These are phyloP conservation scores for Poeciliopsis occidentalis DNA, from an alignment of 2,113 vertebrate species.

Conservation along the genomic window DNA sequence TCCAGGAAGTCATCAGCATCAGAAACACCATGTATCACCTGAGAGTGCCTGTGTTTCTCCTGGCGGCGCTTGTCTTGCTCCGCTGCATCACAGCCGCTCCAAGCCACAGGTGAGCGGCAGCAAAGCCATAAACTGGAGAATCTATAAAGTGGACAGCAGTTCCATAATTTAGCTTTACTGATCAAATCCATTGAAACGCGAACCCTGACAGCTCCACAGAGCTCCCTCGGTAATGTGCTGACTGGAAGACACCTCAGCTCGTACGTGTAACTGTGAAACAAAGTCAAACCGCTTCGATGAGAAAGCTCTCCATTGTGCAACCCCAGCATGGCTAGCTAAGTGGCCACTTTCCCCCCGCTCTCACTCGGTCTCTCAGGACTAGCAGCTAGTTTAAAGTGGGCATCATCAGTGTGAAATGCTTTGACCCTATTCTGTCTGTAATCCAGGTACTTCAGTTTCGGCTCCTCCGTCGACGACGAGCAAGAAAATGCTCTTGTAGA, in stretches of 20 bases:
- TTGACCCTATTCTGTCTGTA: slow-evolving; percentile 39
- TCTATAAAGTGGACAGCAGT: background rate
- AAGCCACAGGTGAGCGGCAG: slow-evolving; percentile 80
- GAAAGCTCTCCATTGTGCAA: slow-evolving; percentile 26
- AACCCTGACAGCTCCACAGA: background rate
- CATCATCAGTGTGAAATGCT: slow-evolving; percentile 45
- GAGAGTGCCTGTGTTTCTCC: slow-evolving; percentile 79
- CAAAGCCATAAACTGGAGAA: background rate
- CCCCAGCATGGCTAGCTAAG: slow-evolving; percentile 20
- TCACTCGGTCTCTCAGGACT: slow-evolving; percentile 13
- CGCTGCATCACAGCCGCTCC: slow-evolving; percentile 80
- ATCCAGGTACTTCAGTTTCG: slow-evolving; percentile 75
- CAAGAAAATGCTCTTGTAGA: slow-evolving; percentile 67
- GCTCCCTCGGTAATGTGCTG: background rate
- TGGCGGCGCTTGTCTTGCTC: slow-evolving; percentile 80
- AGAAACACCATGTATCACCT: slow-evolving; percentile 79
- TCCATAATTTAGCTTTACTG: background rate
- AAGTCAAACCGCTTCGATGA: slow-evolving; percentile 2
- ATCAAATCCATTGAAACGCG: too few species aligned
- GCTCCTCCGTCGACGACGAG: slow-evolving; percentile 59
- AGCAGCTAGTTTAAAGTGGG: slow-evolving; percentile 40
- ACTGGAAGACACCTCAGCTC: background rate
- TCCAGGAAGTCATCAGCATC: slow-evolving; percentile 28
- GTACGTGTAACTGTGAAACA: slow-evolving; percentile 6
- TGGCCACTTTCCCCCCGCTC: slow-evolving; percentile 49